phyloP scores from a whole-genome alignment of 1,140 invertebrate species.

The Cydia amplana region DNA sequence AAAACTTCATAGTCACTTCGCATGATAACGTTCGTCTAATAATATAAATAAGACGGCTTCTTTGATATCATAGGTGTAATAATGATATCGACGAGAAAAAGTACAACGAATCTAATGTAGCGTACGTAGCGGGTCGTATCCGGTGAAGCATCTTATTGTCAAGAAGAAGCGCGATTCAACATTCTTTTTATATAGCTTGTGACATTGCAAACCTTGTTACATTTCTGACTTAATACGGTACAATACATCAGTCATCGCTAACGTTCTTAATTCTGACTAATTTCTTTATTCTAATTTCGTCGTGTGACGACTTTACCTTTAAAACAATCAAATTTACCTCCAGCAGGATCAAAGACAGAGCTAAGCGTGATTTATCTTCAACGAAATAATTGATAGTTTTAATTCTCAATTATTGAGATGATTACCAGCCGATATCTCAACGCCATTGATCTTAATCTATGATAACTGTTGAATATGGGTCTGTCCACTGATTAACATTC shows the following conservation, averaged over 20 bases:
- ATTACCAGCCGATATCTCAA: conserved; percentile 11
- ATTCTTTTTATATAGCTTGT: not conserved
- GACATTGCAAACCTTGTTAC: not conserved
- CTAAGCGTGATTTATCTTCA: not conserved
- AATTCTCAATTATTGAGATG: conserved; percentile 17
- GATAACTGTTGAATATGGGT: conserved; percentile 11
- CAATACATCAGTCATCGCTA: not conserved
- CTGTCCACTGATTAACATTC: conserved; percentile 13
- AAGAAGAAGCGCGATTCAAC: not conserved
- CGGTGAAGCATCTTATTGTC: conserved; percentile 40
- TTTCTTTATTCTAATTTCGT: too few relatives aligned
- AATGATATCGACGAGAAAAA: conserved; percentile 58
- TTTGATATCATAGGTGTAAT: conserved; percentile 53
- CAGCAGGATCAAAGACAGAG: not conserved
- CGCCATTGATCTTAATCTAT: conserved; percentile 16
- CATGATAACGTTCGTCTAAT: conserved; percentile 59
- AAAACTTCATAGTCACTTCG: conserved; percentile 68
- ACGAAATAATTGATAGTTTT: conserved; percentile 24
- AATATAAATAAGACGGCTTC: conserved; percentile 61
- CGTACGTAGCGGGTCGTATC: conserved; percentile 47
- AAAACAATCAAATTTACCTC: not conserved
- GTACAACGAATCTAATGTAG: conserved; percentile 47
- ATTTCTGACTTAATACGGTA: too few relatives aligned
- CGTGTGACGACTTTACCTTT: not conserved
- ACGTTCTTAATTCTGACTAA: too few relatives aligned